Conservation (phyloP, 92 coral and sea anemone species). For the Muricea muricata region DNA sequence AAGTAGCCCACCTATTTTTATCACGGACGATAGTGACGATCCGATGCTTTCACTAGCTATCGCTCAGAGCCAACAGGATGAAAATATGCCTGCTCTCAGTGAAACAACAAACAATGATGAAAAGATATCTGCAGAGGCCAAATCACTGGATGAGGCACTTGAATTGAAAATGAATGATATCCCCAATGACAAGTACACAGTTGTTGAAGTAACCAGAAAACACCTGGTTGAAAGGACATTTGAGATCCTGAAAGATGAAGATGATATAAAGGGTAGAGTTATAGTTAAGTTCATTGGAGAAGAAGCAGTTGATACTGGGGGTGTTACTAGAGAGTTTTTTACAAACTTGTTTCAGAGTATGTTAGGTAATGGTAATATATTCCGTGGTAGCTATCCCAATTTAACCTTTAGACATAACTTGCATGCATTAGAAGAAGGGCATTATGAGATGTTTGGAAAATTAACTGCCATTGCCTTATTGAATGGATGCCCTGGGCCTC, state of each 20-base stretch:
- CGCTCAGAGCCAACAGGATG: constrained; percentile 43
- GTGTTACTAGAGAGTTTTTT: constrained; percentile 53
- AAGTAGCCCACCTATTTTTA: constrained; percentile 4
- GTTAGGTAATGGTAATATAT: constrained; percentile 11
- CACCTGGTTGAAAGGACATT: constrained; percentile 48
- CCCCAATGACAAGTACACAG: constrained; percentile 55
- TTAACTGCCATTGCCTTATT: constrained; percentile 33
- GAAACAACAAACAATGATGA: neutral
- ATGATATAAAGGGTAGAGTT: constrained; percentile 35
- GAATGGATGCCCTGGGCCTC: constrained; percentile 54
- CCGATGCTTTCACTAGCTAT: constrained; percentile 47
- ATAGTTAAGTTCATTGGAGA: constrained; percentile 59
- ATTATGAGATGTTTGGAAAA: constrained; percentile 32
- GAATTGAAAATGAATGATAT: constrained; percentile 32
- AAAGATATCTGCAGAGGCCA: constrained; percentile 21
- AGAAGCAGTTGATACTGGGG: constrained; percentile 64
- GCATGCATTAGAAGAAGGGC: constrained; percentile 18
- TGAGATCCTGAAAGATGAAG: constrained; percentile 44
- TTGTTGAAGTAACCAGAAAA: constrained; percentile 61
- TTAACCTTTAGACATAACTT: constrained; percentile 42
- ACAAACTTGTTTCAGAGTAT: constrained; percentile 38
- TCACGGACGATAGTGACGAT: constrained; percentile 45
- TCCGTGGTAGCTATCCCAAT: constrained; percentile 45
- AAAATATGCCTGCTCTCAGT: neutral
- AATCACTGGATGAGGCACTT: constrained; percentile 51